Evolutionary conservation across 2,888 invertebrate species (phyloP).

Genomic region (Mimumesa dahlbomi): DNA sequence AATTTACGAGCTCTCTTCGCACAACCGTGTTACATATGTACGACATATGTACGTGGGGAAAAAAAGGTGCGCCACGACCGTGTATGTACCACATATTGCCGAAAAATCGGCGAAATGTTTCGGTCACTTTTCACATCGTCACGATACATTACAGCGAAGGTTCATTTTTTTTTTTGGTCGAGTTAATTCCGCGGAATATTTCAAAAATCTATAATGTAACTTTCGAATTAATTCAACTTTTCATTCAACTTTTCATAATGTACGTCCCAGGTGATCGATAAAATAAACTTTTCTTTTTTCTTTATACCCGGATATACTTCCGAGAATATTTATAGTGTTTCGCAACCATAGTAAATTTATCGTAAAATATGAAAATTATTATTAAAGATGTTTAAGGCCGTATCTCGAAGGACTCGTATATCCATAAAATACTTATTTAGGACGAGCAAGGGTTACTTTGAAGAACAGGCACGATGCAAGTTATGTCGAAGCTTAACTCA

Average conservation of each 20-base stretch:
- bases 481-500: constrained; percentile 29
- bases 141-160: constrained; percentile 17
- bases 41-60: constrained; percentile 5
- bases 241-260: too few species aligned
- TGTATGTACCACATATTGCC: constrained; percentile 5
- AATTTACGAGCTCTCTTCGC: constrained; percentile 25
- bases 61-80: constrained; percentile 4
- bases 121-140: constrained; percentile 42
- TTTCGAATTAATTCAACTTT: too few species aligned
- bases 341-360: too few species aligned
- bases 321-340: too few species aligned
- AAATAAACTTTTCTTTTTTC: too few species aligned
- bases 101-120: constrained; percentile 53
- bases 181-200: too few species aligned
- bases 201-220: too few species aligned
- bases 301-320: too few species aligned
- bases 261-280: too few species aligned
- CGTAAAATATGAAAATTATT: too few species aligned
- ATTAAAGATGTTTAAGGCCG: constrained; percentile 12
- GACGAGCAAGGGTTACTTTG: constrained; percentile 30
- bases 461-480: constrained; percentile 20
- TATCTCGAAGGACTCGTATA: constrained; percentile 5
- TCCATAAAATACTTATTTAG: constrained; percentile 34
- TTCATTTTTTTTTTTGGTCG: too few species aligned
- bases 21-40: not conserved